Conservation (phyloP, 2,797 vertebrate genomes). For the Sphaeramia orbicularis region DNA sequence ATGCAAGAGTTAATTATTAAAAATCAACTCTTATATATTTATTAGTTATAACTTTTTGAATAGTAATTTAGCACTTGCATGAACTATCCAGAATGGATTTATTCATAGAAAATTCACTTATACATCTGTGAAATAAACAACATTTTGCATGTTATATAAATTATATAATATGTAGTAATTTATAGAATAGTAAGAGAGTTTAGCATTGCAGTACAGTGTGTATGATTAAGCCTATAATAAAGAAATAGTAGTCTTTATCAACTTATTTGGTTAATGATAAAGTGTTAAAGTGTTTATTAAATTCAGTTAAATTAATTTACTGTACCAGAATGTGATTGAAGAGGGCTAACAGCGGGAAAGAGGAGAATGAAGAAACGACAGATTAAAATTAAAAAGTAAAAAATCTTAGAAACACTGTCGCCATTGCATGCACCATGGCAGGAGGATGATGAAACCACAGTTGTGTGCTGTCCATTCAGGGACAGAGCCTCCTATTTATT, state of each 20-base stretch:
- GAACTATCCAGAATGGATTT: too few relatives aligned
- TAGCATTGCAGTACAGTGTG: too few relatives aligned
- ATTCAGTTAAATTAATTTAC: neutral
- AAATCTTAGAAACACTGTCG: slow-evolving; percentile 52
- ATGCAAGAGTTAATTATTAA: too few relatives aligned
- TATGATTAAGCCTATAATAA: too few relatives aligned
- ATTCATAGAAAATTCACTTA: too few relatives aligned
- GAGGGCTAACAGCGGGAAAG: slow-evolving; percentile 29
- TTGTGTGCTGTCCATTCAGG: slow-evolving; percentile 61
- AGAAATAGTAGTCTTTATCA: neutral
- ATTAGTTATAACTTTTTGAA: too few relatives aligned
- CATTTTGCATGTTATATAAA: too few relatives aligned
- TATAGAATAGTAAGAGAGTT: too few relatives aligned
- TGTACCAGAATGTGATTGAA: slow-evolving; percentile 21
- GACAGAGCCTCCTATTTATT: slow-evolving; percentile 75
- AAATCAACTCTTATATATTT: too few relatives aligned
- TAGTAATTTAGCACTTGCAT: too few relatives aligned
- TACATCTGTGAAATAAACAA: too few relatives aligned
- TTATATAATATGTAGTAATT: too few relatives aligned
- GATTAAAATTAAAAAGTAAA: slow-evolving; percentile 43
- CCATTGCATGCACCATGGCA: slow-evolving; percentile 37
- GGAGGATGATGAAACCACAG: slow-evolving; percentile 63
- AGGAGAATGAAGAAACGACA: slow-evolving; percentile 31
- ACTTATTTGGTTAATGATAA: slow-evolving; percentile 21
- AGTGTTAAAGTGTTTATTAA: neutral